Evolutionary conservation across 2,888 invertebrate genomes (phyloP).

Genomic region (Ormyrus pomaceus): DNA sequence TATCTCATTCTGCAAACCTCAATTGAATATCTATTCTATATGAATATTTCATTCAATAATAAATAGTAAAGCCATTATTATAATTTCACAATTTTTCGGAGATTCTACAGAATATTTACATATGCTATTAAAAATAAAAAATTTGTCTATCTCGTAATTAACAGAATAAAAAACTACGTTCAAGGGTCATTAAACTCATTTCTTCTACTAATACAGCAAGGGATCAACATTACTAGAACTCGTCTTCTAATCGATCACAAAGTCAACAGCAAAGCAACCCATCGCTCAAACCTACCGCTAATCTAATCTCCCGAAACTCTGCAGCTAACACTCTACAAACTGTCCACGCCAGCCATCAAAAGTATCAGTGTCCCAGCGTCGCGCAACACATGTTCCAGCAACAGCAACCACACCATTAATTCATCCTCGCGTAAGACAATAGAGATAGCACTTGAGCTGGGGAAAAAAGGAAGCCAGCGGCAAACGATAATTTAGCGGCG

Average conservation of each 20-base stretch:
- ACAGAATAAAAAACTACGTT: no score
- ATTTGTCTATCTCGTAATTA: no score
- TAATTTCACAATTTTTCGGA: no score
- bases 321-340: background rate
- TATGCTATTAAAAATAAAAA: no score
- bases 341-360: conserved; percentile 3
- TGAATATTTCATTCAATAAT: no score
- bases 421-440: conserved; percentile 35
- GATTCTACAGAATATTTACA: no score
- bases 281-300: conserved; percentile 19
- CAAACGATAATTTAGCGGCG: conserved; percentile 69
- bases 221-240: no score
- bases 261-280: background rate
- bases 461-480: conserved; percentile 56
- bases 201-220: no score
- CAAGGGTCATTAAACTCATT: no score
- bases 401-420: conserved; percentile 16
- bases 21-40: no score
- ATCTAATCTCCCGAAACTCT: conserved; percentile 17
- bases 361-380: conserved; percentile 34
- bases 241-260: no score
- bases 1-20: background rate
- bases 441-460: conserved; percentile 17
- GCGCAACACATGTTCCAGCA: conserved; percentile 28
- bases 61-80: no score